phyloP scores from a whole-genome alignment of 53 echinoderm and acorn worm genomes.

The Crossaster papposus region DNA sequence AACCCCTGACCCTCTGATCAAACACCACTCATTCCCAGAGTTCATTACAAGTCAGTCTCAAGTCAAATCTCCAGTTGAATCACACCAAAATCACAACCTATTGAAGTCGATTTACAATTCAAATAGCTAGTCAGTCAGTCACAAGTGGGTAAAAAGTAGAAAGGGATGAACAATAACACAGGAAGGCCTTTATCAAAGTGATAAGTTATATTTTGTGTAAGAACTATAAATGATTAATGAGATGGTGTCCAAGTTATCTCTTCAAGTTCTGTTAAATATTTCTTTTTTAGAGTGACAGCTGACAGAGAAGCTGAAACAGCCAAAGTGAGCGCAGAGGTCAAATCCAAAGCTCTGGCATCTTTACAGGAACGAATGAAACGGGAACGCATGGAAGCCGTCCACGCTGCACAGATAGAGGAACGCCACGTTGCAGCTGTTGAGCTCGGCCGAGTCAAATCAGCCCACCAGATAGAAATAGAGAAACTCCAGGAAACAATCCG shows the following conservation, averaged over 20 bases:
- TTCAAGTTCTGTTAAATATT: too few species aligned
- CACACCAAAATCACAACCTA: too few species aligned
- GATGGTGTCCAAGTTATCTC: too few species aligned
- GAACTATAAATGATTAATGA: too few species aligned
- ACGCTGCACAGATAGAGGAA: conserved; percentile 72
- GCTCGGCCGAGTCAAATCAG: conserved; percentile 69
- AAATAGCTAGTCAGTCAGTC: too few species aligned
- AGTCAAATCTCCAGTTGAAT: neutral
- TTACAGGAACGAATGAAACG: conserved; percentile 65
- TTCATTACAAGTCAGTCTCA: neutral
- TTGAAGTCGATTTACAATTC: too few species aligned
- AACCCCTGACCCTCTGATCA: neutral
- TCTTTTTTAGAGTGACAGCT: conserved; percentile 70
- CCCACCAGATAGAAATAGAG: conserved; percentile 71
- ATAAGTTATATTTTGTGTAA: too few species aligned
- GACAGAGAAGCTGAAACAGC: conserved; percentile 72
- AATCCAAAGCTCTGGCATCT: conserved; percentile 66
- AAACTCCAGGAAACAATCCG: conserved; percentile 67
- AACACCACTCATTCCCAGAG: neutral
- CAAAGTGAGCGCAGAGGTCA: conserved; percentile 59
- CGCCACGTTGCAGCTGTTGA: conserved; percentile 79
- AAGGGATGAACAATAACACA: too few species aligned
- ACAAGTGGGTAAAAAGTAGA: too few species aligned
- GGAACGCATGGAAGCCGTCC: conserved; percentile 73
- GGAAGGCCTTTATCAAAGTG: too few species aligned